Conservation (phyloP, 1,140 invertebrate genomes). For the Plodia interpunctella region DNA sequence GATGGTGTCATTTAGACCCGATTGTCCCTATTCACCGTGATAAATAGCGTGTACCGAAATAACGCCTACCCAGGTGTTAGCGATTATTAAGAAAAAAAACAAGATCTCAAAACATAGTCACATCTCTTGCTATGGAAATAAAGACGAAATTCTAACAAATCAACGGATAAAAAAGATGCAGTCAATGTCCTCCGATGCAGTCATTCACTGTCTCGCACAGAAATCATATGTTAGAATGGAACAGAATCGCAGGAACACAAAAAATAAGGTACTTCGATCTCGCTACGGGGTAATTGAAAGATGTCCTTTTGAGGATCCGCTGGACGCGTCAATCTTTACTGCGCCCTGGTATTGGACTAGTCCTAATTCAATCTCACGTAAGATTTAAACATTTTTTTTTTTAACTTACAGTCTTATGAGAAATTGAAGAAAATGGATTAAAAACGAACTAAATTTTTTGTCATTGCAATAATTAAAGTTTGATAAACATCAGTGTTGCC, state of each 20-base stretch:
- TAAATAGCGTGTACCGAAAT: neutral
- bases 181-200: neutral
- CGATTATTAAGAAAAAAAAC: neutral
- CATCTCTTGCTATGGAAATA: neutral
- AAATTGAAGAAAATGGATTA: too few relatives aligned
- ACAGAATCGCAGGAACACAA: neutral
- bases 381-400: too few relatives aligned
- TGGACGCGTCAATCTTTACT: neutral
- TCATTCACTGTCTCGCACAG: neutral
- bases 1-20: neutral
- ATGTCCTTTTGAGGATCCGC: neutral
- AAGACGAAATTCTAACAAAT: neutral
- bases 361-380: too few relatives aligned
- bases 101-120: neutral
- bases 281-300: neutral
- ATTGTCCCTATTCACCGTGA: slow-evolving; percentile 1
- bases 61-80: neutral
- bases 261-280: neutral
- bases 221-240: neutral
- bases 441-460: too few relatives aligned
- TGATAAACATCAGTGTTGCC: too few relatives aligned
- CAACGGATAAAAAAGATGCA: neutral
- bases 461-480: too few relatives aligned
- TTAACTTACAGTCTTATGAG: too few relatives aligned
- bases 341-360: neutral